Percentiles rank a stretch among this genome's conserved stretches.
Evolutionary conservation across 2,113 vertebrate species (phyloP).

Genomic region (Cichladusa arquata): DNA sequence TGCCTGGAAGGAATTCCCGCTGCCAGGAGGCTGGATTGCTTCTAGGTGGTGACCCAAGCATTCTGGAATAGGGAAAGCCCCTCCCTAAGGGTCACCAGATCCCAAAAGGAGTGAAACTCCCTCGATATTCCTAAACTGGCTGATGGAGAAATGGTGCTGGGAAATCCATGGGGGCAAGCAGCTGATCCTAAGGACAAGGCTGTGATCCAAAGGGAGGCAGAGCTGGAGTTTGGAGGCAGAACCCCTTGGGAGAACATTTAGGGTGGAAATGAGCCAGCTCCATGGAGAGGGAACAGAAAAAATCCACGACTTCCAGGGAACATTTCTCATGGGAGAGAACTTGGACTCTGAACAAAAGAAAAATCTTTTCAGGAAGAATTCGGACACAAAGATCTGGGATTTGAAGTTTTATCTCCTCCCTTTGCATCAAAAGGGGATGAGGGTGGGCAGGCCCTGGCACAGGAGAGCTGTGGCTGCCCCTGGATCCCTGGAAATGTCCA

Average conservation of each 20-base stretch:
- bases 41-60: not conserved
- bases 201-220: not conserved
- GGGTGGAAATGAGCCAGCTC: not conserved
- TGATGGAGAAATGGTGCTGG: not conserved
- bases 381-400: not conserved
- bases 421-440: not conserved
- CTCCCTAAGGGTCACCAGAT: not conserved
- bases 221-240: not conserved
- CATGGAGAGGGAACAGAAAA: not conserved
- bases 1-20: too few relatives aligned
- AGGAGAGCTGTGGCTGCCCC: not conserved
- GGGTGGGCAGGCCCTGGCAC: not conserved
- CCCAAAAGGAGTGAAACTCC: not conserved
- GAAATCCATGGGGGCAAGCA: not conserved
- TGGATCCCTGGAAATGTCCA: not conserved
- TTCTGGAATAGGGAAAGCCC: not conserved
- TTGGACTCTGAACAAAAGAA: not conserved
- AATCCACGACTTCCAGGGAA: not conserved
- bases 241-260: too few relatives aligned
- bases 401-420: not conserved
- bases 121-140: accelerated
- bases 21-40: not conserved
- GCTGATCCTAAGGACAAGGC: not conserved
- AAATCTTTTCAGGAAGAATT: not conserved
- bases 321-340: too few relatives aligned